Percentiles rank a stretch among this genome's conserved stretches.
phyloP scores from a whole-genome alignment of 2,113 vertebrate species.

The Cyrtonyx montezumae region DNA sequence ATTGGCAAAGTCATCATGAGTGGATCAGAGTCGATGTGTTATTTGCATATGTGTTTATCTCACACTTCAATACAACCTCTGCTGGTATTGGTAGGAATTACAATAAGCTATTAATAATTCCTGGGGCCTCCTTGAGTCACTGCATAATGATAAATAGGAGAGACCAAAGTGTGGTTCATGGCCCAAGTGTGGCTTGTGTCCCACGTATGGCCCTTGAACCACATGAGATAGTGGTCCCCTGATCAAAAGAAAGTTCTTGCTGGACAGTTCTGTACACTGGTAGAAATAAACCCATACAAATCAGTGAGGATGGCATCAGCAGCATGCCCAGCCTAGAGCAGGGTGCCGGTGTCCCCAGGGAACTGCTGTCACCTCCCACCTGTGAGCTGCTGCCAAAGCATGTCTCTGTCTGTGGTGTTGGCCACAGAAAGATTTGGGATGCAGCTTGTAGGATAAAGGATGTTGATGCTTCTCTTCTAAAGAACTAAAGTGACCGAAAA shows the following conservation, averaged over 20 bases:
- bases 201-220: background rate
- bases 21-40: slow-evolving; percentile 36
- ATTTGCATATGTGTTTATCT: slow-evolving; percentile 24
- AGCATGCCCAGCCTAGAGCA: background rate
- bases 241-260: background rate
- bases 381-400: background rate
- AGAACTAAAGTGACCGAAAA: background rate
- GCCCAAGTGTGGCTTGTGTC: background rate
- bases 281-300: background rate
- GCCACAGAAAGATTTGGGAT: background rate
- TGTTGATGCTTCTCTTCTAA: background rate
- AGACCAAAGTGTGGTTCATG: fast-evolving
- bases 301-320: background rate
- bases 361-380: background rate
- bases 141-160: fast-evolving
- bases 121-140: background rate
- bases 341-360: too few species aligned
- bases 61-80: slow-evolving; percentile 48
- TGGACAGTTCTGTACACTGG: background rate
- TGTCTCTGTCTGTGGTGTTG: background rate
- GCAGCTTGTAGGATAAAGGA: background rate
- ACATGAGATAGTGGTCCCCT: background rate
- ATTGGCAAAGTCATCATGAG: slow-evolving; percentile 50
- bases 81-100: slow-evolving; percentile 43
- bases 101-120: background rate